Conservation (phyloP, 2,797 vertebrate genomes). For the Anniella stebbinsi region DNA sequence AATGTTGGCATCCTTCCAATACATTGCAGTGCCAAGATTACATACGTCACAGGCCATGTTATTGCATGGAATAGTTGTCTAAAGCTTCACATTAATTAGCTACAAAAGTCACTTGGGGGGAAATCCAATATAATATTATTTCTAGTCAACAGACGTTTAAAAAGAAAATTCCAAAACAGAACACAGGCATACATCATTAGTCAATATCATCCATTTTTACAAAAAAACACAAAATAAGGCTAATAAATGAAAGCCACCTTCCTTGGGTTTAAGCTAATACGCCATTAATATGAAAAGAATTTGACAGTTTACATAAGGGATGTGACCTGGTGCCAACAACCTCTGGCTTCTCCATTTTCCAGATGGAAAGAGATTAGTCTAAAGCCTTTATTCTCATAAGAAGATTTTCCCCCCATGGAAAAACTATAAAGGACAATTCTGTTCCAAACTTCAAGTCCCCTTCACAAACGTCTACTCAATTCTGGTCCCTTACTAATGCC, state of each 20-base stretch:
- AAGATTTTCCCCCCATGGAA: conserved; percentile 81
- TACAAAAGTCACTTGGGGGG: conserved; percentile 51
- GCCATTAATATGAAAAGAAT: conserved; percentile 86
- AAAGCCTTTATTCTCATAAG: conserved; percentile 84
- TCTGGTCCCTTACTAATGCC: conserved; percentile 81
- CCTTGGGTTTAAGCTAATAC: conserved; percentile 81
- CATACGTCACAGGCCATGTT: conserved; percentile 51
- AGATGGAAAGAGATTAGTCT: conserved; percentile 86
- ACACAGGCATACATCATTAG: conserved; percentile 34
- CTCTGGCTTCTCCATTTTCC: conserved; percentile 86
- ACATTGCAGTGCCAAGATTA: conserved; percentile 44
- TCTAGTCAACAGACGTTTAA: conserved; percentile 37
- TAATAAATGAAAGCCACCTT: conserved; percentile 73
- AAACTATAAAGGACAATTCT: conserved; percentile 84
- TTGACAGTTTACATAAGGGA: conserved; percentile 89
- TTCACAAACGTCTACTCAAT: conserved; percentile 86
- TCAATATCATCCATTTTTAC: conserved; percentile 45
- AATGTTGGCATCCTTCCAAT: neutral
- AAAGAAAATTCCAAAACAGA: conserved; percentile 43
- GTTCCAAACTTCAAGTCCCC: conserved; percentile 81
- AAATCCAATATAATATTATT: conserved; percentile 45
- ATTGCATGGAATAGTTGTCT: conserved; percentile 50
- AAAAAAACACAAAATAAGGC: conserved; percentile 48
- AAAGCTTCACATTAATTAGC: conserved; percentile 62
- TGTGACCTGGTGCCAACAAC: conserved; percentile 85